These are phyloP conservation scores for Lagria hirta DNA, from an alignment of 2,888 invertebrate genomes.

Conservation along the genomic window DNA sequence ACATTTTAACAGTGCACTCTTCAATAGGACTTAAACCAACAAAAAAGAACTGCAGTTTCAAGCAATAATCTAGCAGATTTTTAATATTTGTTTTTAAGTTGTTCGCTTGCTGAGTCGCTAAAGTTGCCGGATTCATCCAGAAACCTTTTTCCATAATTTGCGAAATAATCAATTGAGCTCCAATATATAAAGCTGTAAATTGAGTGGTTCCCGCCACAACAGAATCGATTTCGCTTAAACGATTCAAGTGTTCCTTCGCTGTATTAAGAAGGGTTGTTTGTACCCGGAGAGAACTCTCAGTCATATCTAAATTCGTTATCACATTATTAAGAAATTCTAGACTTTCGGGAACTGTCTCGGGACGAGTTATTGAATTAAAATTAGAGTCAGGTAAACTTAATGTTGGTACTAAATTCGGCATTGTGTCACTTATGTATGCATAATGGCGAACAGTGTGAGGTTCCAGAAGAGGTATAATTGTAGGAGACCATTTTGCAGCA, in stretches of 20 bases:
- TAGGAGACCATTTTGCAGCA: constrained; percentile 86
- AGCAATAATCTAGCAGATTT: constrained; percentile 63
- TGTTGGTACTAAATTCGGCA: constrained; percentile 86
- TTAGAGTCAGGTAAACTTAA: constrained; percentile 57
- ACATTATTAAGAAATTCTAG: constrained; percentile 73
- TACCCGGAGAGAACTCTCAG: constrained; percentile 62
- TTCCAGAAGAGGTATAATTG: constrained; percentile 89
- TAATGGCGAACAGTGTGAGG: constrained; percentile 93
- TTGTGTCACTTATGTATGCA: constrained; percentile 86
- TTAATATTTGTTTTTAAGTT: constrained; percentile 55
- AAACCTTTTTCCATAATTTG: constrained; percentile 55
- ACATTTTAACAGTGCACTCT: constrained; percentile 77
- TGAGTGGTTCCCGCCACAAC: constrained; percentile 77
- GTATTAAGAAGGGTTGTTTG: constrained; percentile 62
- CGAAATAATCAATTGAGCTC: constrained; percentile 63
- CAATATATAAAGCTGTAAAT: constrained; percentile 78
- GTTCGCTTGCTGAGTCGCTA: constrained; percentile 54
- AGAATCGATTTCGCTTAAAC: constrained; percentile 77
- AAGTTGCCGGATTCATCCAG: constrained; percentile 54
- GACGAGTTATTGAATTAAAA: constrained; percentile 47
- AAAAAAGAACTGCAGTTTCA: constrained; percentile 82
- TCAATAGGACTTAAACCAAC: constrained; percentile 80
- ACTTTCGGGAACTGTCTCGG: constrained; percentile 65
- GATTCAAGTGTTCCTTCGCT: constrained; percentile 67
- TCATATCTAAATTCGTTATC: constrained; percentile 70